phyloP scores from a whole-genome alignment of 2,797 vertebrate species.

The Scolopax bukidnonensis region DNA sequence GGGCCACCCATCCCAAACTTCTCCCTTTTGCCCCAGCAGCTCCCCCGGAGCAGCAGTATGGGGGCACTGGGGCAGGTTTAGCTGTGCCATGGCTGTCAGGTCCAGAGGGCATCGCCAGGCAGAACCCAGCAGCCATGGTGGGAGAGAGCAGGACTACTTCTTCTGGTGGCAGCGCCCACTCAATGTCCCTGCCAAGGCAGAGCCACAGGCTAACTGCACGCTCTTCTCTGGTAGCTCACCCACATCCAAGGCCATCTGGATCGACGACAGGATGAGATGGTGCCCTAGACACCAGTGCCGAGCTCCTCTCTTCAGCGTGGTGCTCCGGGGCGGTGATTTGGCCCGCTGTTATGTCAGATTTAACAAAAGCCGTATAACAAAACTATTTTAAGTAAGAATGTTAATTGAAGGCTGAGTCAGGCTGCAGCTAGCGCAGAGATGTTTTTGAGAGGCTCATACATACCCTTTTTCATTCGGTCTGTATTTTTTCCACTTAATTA shows the following conservation, averaged over 20 bases:
- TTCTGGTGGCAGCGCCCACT: neutral
- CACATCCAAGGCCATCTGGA: neutral
- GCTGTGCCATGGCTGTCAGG: neutral
- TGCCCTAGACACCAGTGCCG: neutral
- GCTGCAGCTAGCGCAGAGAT: conserved; percentile 49
- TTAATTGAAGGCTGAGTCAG: conserved; percentile 72
- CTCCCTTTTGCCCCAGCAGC: neutral
- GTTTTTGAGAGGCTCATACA: conserved; percentile 45
- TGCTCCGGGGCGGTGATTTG: neutral
- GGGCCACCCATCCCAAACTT: rapidly evolving
- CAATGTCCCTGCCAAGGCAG: neutral
- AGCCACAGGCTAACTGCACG: neutral
- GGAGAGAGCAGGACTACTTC: neutral
- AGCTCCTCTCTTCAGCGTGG: neutral
- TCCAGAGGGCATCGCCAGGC: rapidly evolving
- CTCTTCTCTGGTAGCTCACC: neutral
- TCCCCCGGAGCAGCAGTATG: neutral
- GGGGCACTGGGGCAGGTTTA: neutral
- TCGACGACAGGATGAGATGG: neutral
- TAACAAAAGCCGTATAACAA: conserved; percentile 60
- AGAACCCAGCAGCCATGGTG: rapidly evolving
- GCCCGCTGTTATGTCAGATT: conserved; percentile 48
- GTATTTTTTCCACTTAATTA: conserved; percentile 63
- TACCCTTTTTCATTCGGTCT: conserved; percentile 63
- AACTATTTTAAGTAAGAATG: conserved; percentile 68